Evolutionary conservation across 2,113 vertebrate genomes (phyloP).

Genomic region (Syrrhaptes paradoxus): DNA sequence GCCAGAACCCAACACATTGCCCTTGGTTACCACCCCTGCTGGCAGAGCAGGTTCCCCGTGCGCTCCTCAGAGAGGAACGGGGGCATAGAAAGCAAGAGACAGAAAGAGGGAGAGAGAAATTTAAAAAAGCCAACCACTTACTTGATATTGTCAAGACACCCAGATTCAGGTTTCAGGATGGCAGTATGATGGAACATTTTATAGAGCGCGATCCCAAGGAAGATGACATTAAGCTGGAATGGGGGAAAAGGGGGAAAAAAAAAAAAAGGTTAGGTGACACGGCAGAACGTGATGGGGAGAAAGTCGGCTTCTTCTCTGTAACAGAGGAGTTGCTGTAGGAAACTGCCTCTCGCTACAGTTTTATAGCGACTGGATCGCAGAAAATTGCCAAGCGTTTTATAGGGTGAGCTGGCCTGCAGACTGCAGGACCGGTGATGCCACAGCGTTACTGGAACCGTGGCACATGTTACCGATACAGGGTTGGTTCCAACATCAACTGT

Average conservation of each 20-base stretch:
- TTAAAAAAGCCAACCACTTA: slow-evolving; percentile 77
- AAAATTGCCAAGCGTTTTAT: slow-evolving; percentile 5
- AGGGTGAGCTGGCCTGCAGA: neutral
- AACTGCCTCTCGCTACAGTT: slow-evolving; percentile 44
- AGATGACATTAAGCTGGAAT: slow-evolving; percentile 97
- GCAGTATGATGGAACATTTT: slow-evolving; percentile 99
- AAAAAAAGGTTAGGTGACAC: neutral
- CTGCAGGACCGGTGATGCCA: neutral
- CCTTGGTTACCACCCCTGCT: neutral
- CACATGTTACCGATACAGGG: neutral
- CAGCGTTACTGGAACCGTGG: neutral
- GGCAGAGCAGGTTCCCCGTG: neutral
- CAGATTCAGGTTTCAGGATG: slow-evolving; percentile 97
- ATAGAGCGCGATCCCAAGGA: slow-evolving; percentile 97
- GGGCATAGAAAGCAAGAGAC: neutral
- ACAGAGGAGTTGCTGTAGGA: slow-evolving; percentile 18
- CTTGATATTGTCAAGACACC: slow-evolving; percentile 99
- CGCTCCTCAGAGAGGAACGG: neutral
- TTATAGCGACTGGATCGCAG: neutral
- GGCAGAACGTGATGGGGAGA: neutral
- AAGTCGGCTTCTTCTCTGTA: neutral
- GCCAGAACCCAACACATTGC: neutral
- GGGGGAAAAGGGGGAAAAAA: neutral
- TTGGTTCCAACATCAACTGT: neutral
- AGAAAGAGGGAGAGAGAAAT: neutral